Evolutionary conservation across 1,140 invertebrate species (phyloP).

Genomic region (Ostrea denselamellosa): DNA sequence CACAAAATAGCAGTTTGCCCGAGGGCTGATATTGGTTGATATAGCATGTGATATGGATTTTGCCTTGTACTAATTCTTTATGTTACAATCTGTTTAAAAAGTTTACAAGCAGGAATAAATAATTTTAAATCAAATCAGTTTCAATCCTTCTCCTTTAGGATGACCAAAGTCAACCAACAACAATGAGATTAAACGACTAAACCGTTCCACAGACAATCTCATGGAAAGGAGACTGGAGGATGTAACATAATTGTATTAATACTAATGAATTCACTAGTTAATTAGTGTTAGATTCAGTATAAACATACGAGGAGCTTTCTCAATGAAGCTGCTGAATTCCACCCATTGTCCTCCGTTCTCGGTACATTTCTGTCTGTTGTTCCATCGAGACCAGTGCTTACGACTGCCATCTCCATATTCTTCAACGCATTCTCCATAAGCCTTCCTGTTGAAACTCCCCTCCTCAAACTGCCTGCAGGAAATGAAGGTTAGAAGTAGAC

Average conservation of each 20-base stretch:
- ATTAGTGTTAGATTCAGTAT: background rate
- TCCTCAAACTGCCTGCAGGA: conserved; percentile 70
- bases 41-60: too few species aligned
- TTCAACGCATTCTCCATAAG: conserved; percentile 75
- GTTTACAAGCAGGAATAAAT: background rate
- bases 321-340: conserved; percentile 73
- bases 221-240: too few species aligned
- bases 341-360: conserved; percentile 72
- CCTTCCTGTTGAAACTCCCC: conserved; percentile 75
- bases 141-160: too few species aligned
- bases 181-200: too few species aligned
- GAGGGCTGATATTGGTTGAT: too few species aligned
- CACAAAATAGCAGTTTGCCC: too few species aligned
- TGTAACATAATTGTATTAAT: too few species aligned
- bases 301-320: conserved; percentile 71
- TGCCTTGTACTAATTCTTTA: too few species aligned
- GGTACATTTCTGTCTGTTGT: conserved; percentile 71
- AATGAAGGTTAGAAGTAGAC: background rate
- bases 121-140: background rate
- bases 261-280: background rate
- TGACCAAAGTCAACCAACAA: too few species aligned
- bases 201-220: too few species aligned
- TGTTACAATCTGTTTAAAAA: background rate
- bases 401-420: conserved; percentile 51
- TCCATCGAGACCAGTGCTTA: conserved; percentile 67